A percentile compares a stretch with the other conserved stretches of the same genome.
phyloP scores from a whole-genome alignment of 2,797 vertebrate genomes.

The Sternotherus odoratus region DNA sequence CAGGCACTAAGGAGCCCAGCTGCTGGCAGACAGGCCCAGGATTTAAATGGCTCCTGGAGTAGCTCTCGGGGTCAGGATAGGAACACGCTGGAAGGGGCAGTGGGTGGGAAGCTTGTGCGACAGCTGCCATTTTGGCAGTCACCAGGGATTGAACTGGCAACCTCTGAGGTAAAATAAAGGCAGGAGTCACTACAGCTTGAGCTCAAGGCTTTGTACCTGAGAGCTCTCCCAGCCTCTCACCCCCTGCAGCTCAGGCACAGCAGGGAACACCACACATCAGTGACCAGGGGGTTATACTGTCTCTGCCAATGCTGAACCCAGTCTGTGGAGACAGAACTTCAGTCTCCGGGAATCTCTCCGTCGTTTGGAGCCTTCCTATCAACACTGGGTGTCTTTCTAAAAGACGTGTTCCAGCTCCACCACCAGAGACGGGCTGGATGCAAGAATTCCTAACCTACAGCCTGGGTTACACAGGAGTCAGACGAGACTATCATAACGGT shows the following conservation, averaged over 20 bases:
- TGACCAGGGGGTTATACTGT: rapidly evolving
- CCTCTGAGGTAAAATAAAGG: not conserved
- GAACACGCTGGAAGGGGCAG: not conserved
- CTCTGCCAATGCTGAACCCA: not conserved
- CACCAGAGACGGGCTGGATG: not conserved
- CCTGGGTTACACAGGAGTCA: not conserved
- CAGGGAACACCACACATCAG: not conserved
- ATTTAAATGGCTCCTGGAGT: not conserved
- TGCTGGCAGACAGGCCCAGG: not conserved
- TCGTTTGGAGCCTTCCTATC: not conserved
- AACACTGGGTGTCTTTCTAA: not conserved
- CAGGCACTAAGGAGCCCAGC: not conserved
- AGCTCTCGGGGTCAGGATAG: not conserved
- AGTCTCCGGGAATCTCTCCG: not conserved
- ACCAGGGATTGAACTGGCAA: not conserved
- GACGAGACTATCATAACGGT: not conserved
- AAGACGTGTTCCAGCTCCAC: not conserved
- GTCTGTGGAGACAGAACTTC: not conserved
- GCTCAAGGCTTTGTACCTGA: not conserved
- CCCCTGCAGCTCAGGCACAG: not conserved
- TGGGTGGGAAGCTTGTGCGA: not conserved
- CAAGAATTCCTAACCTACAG: not conserved
- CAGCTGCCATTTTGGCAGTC: not conserved
- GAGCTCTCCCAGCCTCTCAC: not conserved
- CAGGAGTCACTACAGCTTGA: not conserved